Base-by-base conservation (phyloP, 2,888 invertebrate species). In the Oscheius myriophilus region DNA sequence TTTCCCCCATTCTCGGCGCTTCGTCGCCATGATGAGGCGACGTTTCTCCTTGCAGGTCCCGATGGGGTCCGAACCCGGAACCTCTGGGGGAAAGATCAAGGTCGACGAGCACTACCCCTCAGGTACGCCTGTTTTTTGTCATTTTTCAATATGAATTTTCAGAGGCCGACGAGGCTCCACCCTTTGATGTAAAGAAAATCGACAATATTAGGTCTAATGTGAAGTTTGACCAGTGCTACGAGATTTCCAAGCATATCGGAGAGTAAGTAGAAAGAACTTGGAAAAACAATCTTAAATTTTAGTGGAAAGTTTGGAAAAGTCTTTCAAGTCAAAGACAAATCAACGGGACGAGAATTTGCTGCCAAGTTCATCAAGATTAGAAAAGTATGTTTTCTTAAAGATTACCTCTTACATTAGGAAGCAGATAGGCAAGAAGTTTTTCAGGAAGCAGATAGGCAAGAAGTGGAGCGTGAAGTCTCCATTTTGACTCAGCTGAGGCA, bases 401-500 rank as follows among this genome's bases (percentile, higher is more conserved):
- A 7, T 9, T 52, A 52, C 52, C n/a, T 52, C n/a, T 11, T 18
- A 12, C 16, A 26, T 3, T 53, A 53, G n/a, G 3, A 84, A 69
- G 81, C 83, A 11, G 84, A 84, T 62, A 68, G 75, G 49, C 67
- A 71, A 45, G 80, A 82, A 45, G 9, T 33, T 11, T 45, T 61
- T 14, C 46, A 80, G 77, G 84, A 84, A 69, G 81, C 83, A 11
- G 84, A 84, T 62, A 68, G 75, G 49, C 67, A 71, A 45, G 80
- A 82, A 59, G 85, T 85, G 33, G 85, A 85, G 57, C 71, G 83
- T 57, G 85, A 85, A 72, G 93, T 98, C 71, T 95, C 96, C 82
- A 94, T 98, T 84, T 97, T 98, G 96, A 91, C 93, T 86, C 90
- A 92, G 77, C 90, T 98, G 67, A 93, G 95, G 84, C 97, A 98